phyloP scores from a whole-genome alignment of 2,888 invertebrate genomes.

The Dugesia japonica region DNA sequence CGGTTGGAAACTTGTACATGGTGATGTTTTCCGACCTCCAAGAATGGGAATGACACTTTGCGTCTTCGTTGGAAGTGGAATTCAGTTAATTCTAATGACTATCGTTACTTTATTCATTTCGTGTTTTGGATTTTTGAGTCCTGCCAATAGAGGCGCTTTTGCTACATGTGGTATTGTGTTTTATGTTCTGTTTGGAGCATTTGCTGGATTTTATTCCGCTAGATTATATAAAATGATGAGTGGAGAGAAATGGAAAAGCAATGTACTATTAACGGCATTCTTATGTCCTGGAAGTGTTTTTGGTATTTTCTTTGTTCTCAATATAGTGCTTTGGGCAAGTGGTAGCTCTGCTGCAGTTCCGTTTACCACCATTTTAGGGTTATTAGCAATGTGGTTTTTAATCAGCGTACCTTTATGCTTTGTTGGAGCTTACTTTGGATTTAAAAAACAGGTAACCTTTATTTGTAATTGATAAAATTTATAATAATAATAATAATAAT shows the following conservation, averaged over 20 bases:
- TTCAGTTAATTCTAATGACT: slow-evolving; percentile 87
- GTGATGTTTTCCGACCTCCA: slow-evolving; percentile 56
- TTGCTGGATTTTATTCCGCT: slow-evolving; percentile 73
- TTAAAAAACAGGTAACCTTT: slow-evolving; percentile 67
- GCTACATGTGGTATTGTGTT: slow-evolving; percentile 90
- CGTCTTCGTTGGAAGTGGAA: slow-evolving; percentile 83
- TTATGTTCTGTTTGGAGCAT: slow-evolving; percentile 74
- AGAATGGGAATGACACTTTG: slow-evolving; percentile 85
- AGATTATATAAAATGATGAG: slow-evolving; percentile 91
- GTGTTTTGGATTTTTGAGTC: slow-evolving; percentile 92
- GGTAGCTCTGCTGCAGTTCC: slow-evolving; percentile 89
- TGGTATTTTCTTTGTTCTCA: slow-evolving; percentile 86
- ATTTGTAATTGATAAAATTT: background rate
- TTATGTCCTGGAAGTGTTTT: slow-evolving; percentile 89
- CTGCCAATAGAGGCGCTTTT: slow-evolving; percentile 87
- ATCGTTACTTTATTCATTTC: slow-evolving; percentile 89
- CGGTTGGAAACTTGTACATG: slow-evolving; percentile 58
- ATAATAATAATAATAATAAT: no score
- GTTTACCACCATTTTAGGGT: slow-evolving; percentile 79
- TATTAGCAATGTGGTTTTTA: slow-evolving; percentile 85
- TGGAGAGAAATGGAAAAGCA: slow-evolving; percentile 93
- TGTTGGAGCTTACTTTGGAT: slow-evolving; percentile 92
- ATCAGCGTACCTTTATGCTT: slow-evolving; percentile 96
- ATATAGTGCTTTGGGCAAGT: slow-evolving; percentile 82
- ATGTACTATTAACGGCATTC: slow-evolving; percentile 84